Evolutionary conservation across 2,797 vertebrate genomes (phyloP), one percentile per base, ranked within the genome.

Genomic region (Clamator glandarius): DNA sequence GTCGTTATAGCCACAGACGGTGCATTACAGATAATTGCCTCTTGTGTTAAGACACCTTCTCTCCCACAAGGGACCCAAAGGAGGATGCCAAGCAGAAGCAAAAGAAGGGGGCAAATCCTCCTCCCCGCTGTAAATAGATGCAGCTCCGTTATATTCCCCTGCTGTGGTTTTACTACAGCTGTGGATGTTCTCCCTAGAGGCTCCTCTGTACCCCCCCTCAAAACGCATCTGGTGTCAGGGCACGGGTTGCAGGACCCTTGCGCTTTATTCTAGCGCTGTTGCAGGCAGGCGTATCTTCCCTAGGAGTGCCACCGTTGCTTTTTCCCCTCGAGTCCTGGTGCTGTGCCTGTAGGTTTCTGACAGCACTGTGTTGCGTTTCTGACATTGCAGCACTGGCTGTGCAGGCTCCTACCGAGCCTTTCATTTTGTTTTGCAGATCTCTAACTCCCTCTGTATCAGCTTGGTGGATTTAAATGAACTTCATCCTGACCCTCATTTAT

Each of bases 381-480:
- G 92, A 80, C 93, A 76, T 81, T 91, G 67, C 75, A 89, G 95
- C 35, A 17, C 64, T 92, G 88, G 70, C 86, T 82, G 90, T 95
- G 80, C 82, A 87, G 92, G 63, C 87, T 91, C 58, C 69, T 75
- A 2, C 55, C 10, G 62, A 92, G 95, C 92, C 95, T 84, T 87
- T 96, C 87, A 94, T 95, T 96, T 95, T 81, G 92, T 87, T 95
- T 52, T 87, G 92, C 57, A 3, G 64, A 51, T 84, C 58, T 80
- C 80, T 24, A 55, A 94, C 75, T 84, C 78, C 81, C 83, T 73
- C 90, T 48, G 12, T 64, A 72, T 64, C 87, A 77, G 80, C 91
- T 74, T 16, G 16, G 19, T 67, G 84, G 91, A 89, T 85, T 75
- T n/a, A 44, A 94, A 87, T 57, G 59, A 54, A 94, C 94, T 97